Evolutionary conservation across 2,797 vertebrate genomes (phyloP).

Genomic region (Octomys mimax): DNA sequence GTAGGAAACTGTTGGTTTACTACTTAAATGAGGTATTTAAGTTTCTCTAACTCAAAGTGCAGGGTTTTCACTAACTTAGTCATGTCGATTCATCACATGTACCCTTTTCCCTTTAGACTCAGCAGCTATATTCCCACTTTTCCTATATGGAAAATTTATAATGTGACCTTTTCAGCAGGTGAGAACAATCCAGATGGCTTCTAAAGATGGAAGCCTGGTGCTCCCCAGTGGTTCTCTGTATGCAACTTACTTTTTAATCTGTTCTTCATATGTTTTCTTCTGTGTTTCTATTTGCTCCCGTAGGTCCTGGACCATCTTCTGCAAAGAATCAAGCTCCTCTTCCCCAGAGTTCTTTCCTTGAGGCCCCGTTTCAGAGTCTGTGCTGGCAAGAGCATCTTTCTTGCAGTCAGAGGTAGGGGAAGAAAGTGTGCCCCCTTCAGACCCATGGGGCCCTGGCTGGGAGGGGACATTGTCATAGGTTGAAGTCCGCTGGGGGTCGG

Average conservation of each 20-base stretch:
- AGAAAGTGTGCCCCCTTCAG: background rate
- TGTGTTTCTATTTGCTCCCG: constrained; percentile 84
- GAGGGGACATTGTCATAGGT: constrained; percentile 71
- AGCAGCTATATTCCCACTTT: background rate
- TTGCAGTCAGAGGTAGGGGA: constrained; percentile 63
- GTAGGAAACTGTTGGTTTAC: background rate
- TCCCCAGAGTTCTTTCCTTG: constrained; percentile 43
- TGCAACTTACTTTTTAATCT: constrained; percentile 90
- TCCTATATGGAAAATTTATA: background rate
- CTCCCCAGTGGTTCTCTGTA: background rate
- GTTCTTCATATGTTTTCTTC: constrained; percentile 86
- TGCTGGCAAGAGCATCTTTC: constrained; percentile 70
- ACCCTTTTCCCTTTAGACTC: background rate
- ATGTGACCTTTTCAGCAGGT: background rate
- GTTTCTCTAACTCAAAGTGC: constrained; percentile 28
- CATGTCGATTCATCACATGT: background rate
- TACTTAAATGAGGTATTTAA: background rate
- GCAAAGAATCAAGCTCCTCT: constrained; percentile 80
- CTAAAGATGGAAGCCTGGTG: background rate
- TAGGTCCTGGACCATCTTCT: constrained; percentile 80
- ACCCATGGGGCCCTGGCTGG: constrained; percentile 2
- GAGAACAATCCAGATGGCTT: background rate
- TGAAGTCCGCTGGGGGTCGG: constrained; percentile 89
- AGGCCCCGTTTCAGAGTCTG: constrained; percentile 56
- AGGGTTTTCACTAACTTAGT: constrained; percentile 16